Percentiles rank a stretch among this genome's conserved stretches.
Evolutionary conservation across 2,888 invertebrate species (phyloP).

Genomic region (Chaitophorus viminalis): DNA sequence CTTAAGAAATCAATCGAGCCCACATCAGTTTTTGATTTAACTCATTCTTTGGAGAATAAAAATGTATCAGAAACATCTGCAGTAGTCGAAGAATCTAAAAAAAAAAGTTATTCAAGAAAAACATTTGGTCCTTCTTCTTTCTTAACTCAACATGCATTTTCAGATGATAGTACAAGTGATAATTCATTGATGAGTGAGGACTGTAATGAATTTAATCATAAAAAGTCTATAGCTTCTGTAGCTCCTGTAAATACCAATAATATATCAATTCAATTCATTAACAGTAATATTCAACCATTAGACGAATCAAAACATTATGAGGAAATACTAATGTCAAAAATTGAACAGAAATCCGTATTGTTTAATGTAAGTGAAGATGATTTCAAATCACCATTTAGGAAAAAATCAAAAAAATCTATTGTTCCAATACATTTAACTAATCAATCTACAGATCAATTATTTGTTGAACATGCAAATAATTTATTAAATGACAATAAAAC

Average conservation of each 20-base stretch:
- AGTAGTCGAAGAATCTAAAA: not conserved
- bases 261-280: not conserved
- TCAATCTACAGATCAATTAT: not conserved
- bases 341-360: not conserved
- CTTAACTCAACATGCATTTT: not conserved
- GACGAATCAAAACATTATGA: not conserved
- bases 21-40: not conserved
- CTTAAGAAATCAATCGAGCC: not conserved
- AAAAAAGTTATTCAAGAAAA: conserved; percentile 40
- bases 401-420: conserved; percentile 34
- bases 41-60: not conserved
- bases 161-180: not conserved
- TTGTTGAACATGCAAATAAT: no score
- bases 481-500: not conserved
- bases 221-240: not conserved
- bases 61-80: not conserved
- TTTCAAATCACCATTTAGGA: conserved; percentile 46
- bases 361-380: conserved; percentile 27
- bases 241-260: not conserved
- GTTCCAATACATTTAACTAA: not conserved
- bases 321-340: not conserved
- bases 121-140: conserved; percentile 9
- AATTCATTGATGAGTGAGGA: not conserved
- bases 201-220: not conserved
- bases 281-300: not conserved